phyloP scores from a whole-genome alignment of 2,113 vertebrate species.

The Eulemur macaco region DNA sequence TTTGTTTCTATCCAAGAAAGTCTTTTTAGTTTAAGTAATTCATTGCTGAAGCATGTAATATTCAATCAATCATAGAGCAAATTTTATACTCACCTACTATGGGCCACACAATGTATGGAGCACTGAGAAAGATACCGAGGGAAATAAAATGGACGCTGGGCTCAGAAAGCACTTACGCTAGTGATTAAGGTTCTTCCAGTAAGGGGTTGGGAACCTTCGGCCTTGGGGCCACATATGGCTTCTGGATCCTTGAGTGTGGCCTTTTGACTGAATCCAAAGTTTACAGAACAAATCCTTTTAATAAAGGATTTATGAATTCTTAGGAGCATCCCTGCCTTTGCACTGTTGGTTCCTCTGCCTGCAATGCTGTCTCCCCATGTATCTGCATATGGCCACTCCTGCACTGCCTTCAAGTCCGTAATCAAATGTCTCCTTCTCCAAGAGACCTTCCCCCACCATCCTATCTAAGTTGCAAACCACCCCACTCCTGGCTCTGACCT shows the following conservation, averaged over 20 bases:
- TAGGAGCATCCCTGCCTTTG: neutral
- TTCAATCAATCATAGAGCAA: neutral
- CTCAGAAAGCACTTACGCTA: neutral
- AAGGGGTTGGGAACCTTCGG: neutral
- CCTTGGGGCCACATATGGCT: too few relatives aligned
- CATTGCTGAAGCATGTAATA: neutral
- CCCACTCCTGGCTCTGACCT: neutral
- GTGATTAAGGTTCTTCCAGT: neutral
- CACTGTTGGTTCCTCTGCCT: neutral
- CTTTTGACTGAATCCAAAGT: too few relatives aligned
- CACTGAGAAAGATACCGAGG: neutral
- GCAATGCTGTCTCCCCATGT: neutral
- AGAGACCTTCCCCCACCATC: neutral
- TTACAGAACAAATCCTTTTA: too few relatives aligned
- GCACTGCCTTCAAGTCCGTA: neutral
- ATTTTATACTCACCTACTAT: neutral
- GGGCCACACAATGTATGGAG: neutral
- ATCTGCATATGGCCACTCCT: neutral
- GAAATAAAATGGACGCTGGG: neutral
- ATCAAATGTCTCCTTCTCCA: neutral
- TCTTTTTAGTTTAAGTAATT: neutral
- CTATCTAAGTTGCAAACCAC: neutral
- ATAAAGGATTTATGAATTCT: too few relatives aligned
- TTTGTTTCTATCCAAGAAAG: neutral
- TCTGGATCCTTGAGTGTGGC: too few relatives aligned